Evolutionary conservation across 2,888 invertebrate species (phyloP).

Genomic region (Oxytorus armatus): DNA sequence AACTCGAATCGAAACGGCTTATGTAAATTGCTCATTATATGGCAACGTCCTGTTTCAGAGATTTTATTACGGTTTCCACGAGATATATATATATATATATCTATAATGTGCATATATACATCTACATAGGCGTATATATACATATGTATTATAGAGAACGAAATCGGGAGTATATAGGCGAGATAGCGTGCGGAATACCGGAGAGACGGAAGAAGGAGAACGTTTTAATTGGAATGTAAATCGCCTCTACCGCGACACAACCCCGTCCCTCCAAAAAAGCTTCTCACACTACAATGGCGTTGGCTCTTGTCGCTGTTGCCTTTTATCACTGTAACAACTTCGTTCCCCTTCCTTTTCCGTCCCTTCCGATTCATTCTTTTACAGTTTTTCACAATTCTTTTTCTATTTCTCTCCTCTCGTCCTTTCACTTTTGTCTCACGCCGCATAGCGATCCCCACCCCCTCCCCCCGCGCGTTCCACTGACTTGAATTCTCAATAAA

Average conservation of each 20-base stretch:
- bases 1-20: constrained; percentile 78
- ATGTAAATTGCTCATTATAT: constrained; percentile 81
- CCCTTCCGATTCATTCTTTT: constrained; percentile 9
- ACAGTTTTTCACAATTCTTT: constrained; percentile 13
- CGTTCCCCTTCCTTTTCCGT: not conserved
- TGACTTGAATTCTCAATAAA: constrained; percentile 45
- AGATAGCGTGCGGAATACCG: constrained; percentile 19
- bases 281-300: not conserved
- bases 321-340: constrained; percentile 63
- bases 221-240: constrained; percentile 80
- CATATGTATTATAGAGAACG: constrained; percentile 4
- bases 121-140: not conserved
- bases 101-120: not conserved
- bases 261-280: constrained; percentile 61
- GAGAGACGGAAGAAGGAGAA: constrained; percentile 60
- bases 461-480: constrained; percentile 38
- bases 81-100: constrained; percentile 1
- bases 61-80: constrained; percentile 74
- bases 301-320: constrained; percentile 35
- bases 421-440: constrained; percentile 8
- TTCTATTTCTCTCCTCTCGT: not conserved
- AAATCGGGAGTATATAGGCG: constrained; percentile 34
- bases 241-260: constrained; percentile 57
- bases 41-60: constrained; percentile 74
- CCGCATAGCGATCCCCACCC: too few species aligned